Base-by-base conservation (phyloP, 2,113 vertebrate genomes). In the Daboia siamensis region DNA sequence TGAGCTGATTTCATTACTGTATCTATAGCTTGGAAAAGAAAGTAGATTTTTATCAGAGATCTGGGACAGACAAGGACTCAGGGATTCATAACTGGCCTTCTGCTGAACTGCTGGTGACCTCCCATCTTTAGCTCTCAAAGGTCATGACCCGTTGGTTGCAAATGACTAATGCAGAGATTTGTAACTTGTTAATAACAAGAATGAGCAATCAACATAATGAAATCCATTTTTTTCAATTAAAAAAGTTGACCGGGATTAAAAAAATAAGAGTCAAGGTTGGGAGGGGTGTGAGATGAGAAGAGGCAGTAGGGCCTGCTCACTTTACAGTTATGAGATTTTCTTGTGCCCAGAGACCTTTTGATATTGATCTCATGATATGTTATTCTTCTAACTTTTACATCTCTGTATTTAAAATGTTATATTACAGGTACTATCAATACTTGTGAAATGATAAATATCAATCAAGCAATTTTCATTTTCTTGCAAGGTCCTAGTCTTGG, bases 131-230 rank as follows among this genome's bases (percentile, higher is more conserved):
- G 21, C 88, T 95, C 48, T 33, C 23, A 24, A 44, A n/a, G 95
- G 90, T 86, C 94, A 90, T 93, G 94, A 95, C 93, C 94, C 0
- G 0, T 33, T 52, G 86, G 55, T 89, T 80, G 48, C 29, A 91
- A 95, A 80, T 0, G 0, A 90, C 90, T 93, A 44, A 90, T 20
- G 87, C 0, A 1, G 89, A 95, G 95, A 96, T 96, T 95, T 95
- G 94, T 95, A 95, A 64, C 92, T 94, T 90, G 74, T 95, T 96
- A 96, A 96, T 96, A 95, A 91, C 48, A 95, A 94, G 95, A 94
- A 0, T 90, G 95, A 93, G 88, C 94, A 95, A 95, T 96, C 94
- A 90, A 48, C 9, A 93, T 94, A 96, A 96, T 96, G 95, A 95
- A 96, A 93, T 29, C 93, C 94, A 93, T 91, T 93, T 90, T 95